Conservation (phyloP, 2,797 vertebrate species). For the Lutjanus campechanus region DNA sequence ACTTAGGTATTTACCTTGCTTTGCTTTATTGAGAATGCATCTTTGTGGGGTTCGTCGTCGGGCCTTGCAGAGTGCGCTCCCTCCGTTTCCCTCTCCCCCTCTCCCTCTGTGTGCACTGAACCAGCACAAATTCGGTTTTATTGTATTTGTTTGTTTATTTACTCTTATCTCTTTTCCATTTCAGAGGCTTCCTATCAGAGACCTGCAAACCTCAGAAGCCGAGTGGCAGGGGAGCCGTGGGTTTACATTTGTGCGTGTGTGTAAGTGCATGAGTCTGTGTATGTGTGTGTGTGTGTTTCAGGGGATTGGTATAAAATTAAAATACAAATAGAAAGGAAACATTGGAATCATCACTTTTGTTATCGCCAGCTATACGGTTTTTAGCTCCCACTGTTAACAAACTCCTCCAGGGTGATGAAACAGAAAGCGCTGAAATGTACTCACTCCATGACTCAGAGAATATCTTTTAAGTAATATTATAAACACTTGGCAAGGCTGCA, state of each 20-base stretch:
- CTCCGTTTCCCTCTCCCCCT: slow-evolving; percentile 46
- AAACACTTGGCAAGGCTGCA: slow-evolving; percentile 66
- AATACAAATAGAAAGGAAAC: slow-evolving; percentile 85
- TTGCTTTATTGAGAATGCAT: slow-evolving; percentile 72
- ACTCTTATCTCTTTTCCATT: slow-evolving; percentile 85
- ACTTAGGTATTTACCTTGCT: slow-evolving; percentile 77
- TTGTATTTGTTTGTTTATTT: slow-evolving; percentile 87
- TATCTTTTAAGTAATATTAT: slow-evolving; percentile 72
- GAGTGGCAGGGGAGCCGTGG: slow-evolving; percentile 76
- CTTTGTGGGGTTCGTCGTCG: slow-evolving; percentile 61
- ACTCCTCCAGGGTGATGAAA: slow-evolving; percentile 77
- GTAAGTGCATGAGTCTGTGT: slow-evolving; percentile 23
- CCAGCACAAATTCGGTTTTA: slow-evolving; percentile 84
- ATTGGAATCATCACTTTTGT: slow-evolving; percentile 85
- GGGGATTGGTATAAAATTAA: slow-evolving; percentile 82
- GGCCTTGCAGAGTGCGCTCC: slow-evolving; percentile 52
- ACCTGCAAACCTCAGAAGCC: slow-evolving; percentile 82
- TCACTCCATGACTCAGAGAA: slow-evolving; percentile 69
- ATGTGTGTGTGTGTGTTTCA: slow-evolving; percentile 60
- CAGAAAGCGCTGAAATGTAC: slow-evolving; percentile 68
- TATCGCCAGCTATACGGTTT: slow-evolving; percentile 76
- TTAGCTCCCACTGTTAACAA: slow-evolving; percentile 79
- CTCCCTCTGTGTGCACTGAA: slow-evolving; percentile 78
- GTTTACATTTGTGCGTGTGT: slow-evolving; percentile 60
- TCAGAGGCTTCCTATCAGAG: slow-evolving; percentile 83